Percentiles rank a stretch among this genome's conserved stretches.
These are phyloP conservation scores for Streblospio benedicti DNA, from an alignment of 1,140 invertebrate genomes.

Conservation along the genomic window DNA sequence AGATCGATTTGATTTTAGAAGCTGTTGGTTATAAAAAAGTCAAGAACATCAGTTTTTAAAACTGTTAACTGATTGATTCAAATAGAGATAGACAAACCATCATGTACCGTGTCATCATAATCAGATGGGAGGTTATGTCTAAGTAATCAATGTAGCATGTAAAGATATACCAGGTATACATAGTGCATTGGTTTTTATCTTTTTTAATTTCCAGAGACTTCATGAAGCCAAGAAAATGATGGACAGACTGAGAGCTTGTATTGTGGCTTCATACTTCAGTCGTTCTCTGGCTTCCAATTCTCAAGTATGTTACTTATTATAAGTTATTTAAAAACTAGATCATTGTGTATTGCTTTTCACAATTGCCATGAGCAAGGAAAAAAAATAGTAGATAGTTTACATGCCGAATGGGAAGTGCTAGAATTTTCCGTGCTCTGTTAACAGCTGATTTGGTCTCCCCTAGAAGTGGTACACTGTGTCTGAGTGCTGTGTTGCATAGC, in stretches of 20 bases:
- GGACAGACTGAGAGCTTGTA: conserved; percentile 55
- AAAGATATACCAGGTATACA: conserved; percentile 2
- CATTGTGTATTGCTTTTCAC: too few species aligned
- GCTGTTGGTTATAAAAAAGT: background rate
- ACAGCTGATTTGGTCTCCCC: too few species aligned
- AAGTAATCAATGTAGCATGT: background rate
- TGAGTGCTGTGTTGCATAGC: too few species aligned
- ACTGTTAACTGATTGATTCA: background rate
- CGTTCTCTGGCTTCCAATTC: too few species aligned
- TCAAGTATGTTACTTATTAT: too few species aligned
- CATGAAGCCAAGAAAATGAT: conserved; percentile 57
- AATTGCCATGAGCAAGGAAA: too few species aligned
- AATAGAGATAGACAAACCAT: background rate
- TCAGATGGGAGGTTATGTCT: background rate
- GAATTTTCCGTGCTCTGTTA: too few species aligned
- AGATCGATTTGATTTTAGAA: too few species aligned
- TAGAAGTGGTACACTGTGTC: too few species aligned
- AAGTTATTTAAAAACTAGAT: too few species aligned
- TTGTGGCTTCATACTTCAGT: conserved; percentile 45
- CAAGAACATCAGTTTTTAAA: background rate
- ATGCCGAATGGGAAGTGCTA: too few species aligned
- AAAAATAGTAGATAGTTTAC: too few species aligned
- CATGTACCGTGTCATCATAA: background rate
- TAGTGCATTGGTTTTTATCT: background rate
- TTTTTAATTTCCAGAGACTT: conserved; percentile 42